Percentiles rank a stretch among this genome's conserved stretches.
Evolutionary conservation across 1,140 invertebrate genomes (phyloP).

Genomic region (Pogonognathellus flavescens): DNA sequence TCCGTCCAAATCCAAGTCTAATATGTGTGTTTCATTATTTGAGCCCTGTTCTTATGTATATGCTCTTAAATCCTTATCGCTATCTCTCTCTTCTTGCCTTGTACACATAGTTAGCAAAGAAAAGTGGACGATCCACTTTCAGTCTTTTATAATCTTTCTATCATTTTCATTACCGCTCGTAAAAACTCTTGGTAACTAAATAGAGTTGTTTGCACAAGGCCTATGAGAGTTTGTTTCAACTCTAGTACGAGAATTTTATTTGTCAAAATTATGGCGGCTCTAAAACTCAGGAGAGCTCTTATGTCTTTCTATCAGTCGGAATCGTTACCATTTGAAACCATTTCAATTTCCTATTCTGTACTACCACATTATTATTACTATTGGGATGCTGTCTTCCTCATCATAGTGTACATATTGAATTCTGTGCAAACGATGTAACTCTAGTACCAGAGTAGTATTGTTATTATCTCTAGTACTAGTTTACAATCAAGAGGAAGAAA

Average conservation of each 20-base stretch:
- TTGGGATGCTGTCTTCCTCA: no score
- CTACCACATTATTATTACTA: no score
- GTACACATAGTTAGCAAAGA: slow-evolving; percentile 36
- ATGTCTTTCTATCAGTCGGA: slow-evolving; percentile 7
- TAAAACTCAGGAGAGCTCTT: slow-evolving; percentile 8
- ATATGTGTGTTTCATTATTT: not conserved
- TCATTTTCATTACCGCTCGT: slow-evolving; percentile 46
- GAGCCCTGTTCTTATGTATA: not conserved
- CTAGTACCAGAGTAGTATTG: no score
- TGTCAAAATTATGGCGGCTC: slow-evolving; percentile 44
- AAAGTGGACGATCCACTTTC: slow-evolving; percentile 49
- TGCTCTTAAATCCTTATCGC: slow-evolving; percentile 34
- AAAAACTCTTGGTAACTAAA: slow-evolving; percentile 43
- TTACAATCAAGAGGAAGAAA: no score
- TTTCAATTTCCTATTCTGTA: not conserved
- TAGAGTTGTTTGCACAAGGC: slow-evolving; percentile 41
- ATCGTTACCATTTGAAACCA: slow-evolving; percentile 30
- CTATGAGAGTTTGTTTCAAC: not conserved
- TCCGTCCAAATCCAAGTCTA: not conserved
- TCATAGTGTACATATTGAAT: no score
- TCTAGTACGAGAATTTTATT: slow-evolving; percentile 7
- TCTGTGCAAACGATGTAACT: no score
- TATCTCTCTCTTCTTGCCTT: slow-evolving; percentile 22
- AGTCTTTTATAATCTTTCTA: slow-evolving; percentile 49
- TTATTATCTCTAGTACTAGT: no score